These are phyloP conservation scores for Hirtodrosophila histrioides DNA, from an alignment of 2,888 invertebrate species.

Conservation along the genomic window DNA sequence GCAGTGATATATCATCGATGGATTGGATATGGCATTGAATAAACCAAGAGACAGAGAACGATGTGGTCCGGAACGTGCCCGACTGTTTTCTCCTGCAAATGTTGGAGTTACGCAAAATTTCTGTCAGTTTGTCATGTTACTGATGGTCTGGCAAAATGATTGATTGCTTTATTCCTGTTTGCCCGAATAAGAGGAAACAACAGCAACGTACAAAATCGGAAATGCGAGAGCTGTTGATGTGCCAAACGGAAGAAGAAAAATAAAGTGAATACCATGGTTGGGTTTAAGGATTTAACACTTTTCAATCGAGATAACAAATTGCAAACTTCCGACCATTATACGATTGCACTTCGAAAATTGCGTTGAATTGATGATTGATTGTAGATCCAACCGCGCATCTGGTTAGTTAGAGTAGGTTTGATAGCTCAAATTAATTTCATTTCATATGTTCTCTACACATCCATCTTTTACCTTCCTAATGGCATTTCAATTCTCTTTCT, in stretches of 20 bases:
- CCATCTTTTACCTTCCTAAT: no score
- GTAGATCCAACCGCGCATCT: background rate
- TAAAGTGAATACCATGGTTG: conserved; percentile 7
- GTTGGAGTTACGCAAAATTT: conserved; percentile 62
- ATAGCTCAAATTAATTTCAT: no score
- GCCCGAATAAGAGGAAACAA: conserved; percentile 10
- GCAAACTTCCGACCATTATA: conserved; percentile 7
- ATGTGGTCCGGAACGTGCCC: conserved; percentile 19
- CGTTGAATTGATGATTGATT: conserved; percentile 41
- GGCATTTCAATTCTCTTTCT: no score
- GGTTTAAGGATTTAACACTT: conserved; percentile 26
- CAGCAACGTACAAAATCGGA: conserved; percentile 43
- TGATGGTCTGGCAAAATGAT: conserved; percentile 70
- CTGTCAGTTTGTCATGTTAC: conserved; percentile 72
- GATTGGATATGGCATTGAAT: conserved; percentile 30
- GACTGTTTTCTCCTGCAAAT: conserved; percentile 15
- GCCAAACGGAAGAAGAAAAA: background rate
- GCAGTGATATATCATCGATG: conserved; percentile 75
- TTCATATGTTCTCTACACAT: no score
- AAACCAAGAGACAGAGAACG: background rate
- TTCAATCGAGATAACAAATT: conserved; percentile 28
- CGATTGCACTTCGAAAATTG: conserved; percentile 12
- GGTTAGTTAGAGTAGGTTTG: no score
- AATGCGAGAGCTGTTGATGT: conserved; percentile 49
- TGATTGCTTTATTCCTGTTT: conserved; percentile 76